These are phyloP conservation scores for Listronotus oregonensis DNA, from an alignment of 1,140 invertebrate genomes.

Conservation along the genomic window DNA sequence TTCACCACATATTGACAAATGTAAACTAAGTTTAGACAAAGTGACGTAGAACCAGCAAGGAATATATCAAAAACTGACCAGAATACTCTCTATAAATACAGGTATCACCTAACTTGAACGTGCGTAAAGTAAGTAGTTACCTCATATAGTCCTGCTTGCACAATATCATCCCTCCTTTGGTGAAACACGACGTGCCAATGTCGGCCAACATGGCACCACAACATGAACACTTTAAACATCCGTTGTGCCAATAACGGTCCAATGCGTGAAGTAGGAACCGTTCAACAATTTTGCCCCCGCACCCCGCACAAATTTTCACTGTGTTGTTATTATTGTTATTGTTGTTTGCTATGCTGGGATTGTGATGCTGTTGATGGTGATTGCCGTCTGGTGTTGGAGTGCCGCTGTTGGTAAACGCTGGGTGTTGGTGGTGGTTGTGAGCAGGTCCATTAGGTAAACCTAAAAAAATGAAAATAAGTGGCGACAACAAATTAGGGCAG, in stretches of 20 bases:
- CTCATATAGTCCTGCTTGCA: conserved; percentile 93
- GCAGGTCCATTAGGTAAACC: conserved; percentile 49
- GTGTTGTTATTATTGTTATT: conserved; percentile 65
- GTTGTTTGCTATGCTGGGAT: conserved; percentile 58
- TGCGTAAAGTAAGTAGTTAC: conserved; percentile 62
- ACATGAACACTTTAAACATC: conserved; percentile 89
- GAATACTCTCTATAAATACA: too few relatives aligned
- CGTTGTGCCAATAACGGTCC: conserved; percentile 92
- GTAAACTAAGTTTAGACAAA: too few relatives aligned
- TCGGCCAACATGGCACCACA: conserved; percentile 85
- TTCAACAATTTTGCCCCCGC: conserved; percentile 82
- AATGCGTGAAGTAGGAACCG: conserved; percentile 84
- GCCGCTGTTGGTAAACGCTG: conserved; percentile 48
- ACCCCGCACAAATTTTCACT: conserved; percentile 69
- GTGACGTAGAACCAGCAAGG: too few relatives aligned
- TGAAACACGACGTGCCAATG: conserved; percentile 87
- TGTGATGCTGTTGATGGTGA: conserved; percentile 56
- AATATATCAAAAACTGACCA: too few relatives aligned
- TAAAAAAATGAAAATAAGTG: conserved; percentile 23
- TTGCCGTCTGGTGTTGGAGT: conserved; percentile 55
- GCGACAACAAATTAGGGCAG: too few relatives aligned
- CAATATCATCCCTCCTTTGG: conserved; percentile 88
- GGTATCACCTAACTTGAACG: too few relatives aligned
- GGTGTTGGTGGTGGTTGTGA: conserved; percentile 52
- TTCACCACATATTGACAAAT: too few relatives aligned